Conservation (phyloP, 1,140 invertebrate species). For the Tribolium castaneum region DNA sequence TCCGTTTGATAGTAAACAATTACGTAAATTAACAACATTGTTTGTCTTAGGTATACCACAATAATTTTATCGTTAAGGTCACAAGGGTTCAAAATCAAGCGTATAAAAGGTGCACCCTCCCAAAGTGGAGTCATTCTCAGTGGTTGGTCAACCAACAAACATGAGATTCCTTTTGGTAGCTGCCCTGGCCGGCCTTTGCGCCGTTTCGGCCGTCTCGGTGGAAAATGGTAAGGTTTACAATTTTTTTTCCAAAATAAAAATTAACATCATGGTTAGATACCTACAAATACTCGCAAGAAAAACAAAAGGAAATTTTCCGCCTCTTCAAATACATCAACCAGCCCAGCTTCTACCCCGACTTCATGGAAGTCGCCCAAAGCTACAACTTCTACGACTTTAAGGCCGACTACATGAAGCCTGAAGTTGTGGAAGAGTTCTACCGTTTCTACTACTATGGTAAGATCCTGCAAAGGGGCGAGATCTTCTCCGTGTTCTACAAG, state of each 20-base stretch:
- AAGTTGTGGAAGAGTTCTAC: conserved; percentile 66
- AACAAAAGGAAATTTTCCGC: conserved; percentile 70
- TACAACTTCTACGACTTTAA: conserved; percentile 68
- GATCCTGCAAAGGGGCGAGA: conserved; percentile 61
- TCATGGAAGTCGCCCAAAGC: conserved; percentile 66
- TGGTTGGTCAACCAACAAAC: neutral
- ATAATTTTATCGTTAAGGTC: neutral
- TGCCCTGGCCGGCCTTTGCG: neutral
- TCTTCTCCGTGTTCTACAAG: conserved; percentile 66
- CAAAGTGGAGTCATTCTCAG: neutral
- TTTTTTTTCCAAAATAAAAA: neutral
- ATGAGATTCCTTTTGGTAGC: conserved; percentile 1
- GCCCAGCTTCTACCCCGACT: conserved; percentile 64
- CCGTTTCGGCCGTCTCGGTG: neutral
- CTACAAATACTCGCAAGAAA: conserved; percentile 49
- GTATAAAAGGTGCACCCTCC: neutral
- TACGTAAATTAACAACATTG: neutral
- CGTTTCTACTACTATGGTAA: conserved; percentile 58
- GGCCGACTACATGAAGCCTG: conserved; percentile 65
- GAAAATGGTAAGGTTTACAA: neutral
- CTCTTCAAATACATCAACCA: conserved; percentile 71
- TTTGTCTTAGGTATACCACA: neutral
- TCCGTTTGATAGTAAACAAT: neutral
- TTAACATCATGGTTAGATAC: neutral
- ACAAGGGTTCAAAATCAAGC: neutral